Evolutionary conservation across 2,113 vertebrate genomes (phyloP).

Genomic region (Columba livia): DNA sequence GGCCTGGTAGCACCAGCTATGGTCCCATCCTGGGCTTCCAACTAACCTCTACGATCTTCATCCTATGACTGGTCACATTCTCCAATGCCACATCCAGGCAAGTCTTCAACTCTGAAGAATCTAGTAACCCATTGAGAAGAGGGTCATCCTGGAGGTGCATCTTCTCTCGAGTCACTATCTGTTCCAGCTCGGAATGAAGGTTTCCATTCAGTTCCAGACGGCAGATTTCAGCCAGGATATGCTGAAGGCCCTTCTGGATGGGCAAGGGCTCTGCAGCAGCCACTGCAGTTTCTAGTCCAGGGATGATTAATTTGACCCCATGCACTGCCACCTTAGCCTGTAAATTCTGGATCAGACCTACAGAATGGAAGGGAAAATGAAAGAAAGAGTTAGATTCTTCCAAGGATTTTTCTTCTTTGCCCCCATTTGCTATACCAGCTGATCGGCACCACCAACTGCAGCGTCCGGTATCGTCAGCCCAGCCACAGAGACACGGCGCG

Average conservation of each 20-base stretch:
- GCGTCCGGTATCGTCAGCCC: not conserved
- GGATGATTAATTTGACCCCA: slow-evolving; percentile 82
- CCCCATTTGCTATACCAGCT: not conserved
- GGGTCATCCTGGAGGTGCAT: slow-evolving; percentile 81
- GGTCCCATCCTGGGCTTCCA: not conserved
- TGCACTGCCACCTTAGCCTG: slow-evolving; percentile 82
- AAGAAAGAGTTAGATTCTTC: not conserved
- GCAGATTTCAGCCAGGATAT: slow-evolving; percentile 84
- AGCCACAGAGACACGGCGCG: not conserved
- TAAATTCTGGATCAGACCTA: slow-evolving; percentile 78
- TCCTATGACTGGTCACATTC: slow-evolving; percentile 76
- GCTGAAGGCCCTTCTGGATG: slow-evolving; percentile 74
- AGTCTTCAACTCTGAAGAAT: slow-evolving; percentile 76
- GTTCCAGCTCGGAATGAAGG: slow-evolving; percentile 84
- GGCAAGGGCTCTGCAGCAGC: not conserved
- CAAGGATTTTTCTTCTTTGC: not conserved
- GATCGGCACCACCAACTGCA: not conserved
- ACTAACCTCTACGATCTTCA: slow-evolving; percentile 91
- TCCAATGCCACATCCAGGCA: slow-evolving; percentile 87
- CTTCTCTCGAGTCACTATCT: slow-evolving; percentile 80
- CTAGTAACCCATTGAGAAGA: slow-evolving; percentile 85
- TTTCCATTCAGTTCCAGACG: slow-evolving; percentile 89
- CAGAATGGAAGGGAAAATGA: not conserved
- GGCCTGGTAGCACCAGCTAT: not conserved
- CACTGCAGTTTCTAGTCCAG: slow-evolving; percentile 71